Percentiles rank a stretch among this genome's conserved stretches.
Conservation (phyloP, 2,113 vertebrate genomes). For the Origma solitaria region DNA sequence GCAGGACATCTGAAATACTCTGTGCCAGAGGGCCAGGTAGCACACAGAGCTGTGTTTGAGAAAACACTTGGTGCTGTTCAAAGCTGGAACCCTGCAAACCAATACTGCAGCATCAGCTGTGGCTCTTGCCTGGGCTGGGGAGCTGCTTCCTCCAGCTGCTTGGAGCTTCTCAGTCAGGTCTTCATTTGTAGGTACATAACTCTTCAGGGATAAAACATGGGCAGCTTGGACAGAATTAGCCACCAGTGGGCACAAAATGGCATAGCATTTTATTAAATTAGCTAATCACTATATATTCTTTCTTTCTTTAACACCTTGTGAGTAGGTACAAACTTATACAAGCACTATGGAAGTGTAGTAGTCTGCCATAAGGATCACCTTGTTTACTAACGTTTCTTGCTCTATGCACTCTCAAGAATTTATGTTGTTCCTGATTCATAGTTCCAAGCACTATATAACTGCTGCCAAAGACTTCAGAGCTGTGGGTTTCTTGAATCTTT, state of each 20-base stretch:
- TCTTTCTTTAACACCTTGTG: not conserved
- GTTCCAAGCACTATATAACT: not conserved
- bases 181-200: rapidly evolving
- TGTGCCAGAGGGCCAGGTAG: not conserved
- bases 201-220: not conserved
- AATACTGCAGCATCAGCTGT: not conserved
- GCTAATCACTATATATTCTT: not conserved
- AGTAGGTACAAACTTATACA: not conserved
- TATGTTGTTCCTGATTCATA: not conserved
- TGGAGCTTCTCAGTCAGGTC: not conserved
- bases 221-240: not conserved
- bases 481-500: not conserved
- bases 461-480: not conserved
- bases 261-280: not conserved
- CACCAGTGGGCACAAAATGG: not conserved
- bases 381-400: not conserved
- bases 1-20: not conserved
- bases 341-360: not conserved
- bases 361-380: not conserved
- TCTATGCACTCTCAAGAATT: not conserved
- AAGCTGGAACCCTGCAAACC: not conserved
- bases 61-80: not conserved
- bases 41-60: not conserved
- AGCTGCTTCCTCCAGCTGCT: not conserved
- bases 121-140: not conserved